phyloP scores from a whole-genome alignment of 1,140 invertebrate genomes.

The Drosophila lini region DNA sequence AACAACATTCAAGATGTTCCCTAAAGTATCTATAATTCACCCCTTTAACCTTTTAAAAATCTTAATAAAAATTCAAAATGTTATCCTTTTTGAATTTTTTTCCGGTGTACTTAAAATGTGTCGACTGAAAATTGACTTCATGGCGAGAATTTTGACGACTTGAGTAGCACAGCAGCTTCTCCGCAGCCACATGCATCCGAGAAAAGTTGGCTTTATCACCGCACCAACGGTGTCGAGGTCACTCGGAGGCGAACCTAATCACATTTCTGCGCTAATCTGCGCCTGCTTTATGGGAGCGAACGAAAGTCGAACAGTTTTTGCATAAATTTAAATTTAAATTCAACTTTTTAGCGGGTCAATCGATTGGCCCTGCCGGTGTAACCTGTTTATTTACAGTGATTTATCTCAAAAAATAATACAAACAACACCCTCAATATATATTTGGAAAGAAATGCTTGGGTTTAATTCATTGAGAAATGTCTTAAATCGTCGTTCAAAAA shows the following conservation, averaged over 20 bases:
- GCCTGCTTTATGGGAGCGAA: neutral
- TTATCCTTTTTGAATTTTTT: neutral
- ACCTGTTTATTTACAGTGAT: conserved; percentile 11
- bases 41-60: neutral
- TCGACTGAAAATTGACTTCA: conserved; percentile 3
- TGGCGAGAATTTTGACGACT: conserved; percentile 23
- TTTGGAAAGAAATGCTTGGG: neutral
- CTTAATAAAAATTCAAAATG: too few species aligned
- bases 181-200: neutral
- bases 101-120: conserved; percentile 5
- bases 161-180: neutral
- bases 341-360: conserved; percentile 28
- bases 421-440: neutral
- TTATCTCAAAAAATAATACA: neutral
- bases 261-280: conserved; percentile 38
- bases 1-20: neutral
- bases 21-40: too few species aligned
- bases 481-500: too few species aligned
- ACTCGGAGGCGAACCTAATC: conserved; percentile 19
- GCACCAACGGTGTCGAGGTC: conserved; percentile 45
- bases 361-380: conserved; percentile 22
- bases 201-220: conserved; percentile 31
- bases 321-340: conserved; percentile 37
- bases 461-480: conserved; percentile 3
- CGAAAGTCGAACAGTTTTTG: conserved; percentile 56